These are phyloP conservation scores for Patiria miniata DNA, from an alignment of 35 echinoderm and acorn worm genomes.

Conservation along the genomic window DNA sequence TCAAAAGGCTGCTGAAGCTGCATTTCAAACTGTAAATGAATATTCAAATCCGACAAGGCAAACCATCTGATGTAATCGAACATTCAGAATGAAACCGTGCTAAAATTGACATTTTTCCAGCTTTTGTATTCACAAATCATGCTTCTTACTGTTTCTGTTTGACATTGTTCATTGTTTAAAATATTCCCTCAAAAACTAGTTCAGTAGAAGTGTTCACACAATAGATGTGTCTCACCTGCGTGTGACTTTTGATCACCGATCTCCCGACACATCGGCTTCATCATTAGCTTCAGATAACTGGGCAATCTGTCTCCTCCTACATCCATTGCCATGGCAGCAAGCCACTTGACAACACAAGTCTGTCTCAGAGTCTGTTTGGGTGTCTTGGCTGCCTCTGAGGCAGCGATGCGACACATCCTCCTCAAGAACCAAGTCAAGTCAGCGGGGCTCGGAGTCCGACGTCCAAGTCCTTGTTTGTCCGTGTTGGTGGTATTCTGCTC, in stretches of 20 bases:
- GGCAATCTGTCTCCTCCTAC: conserved; percentile 49
- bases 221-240: conserved; percentile 48
- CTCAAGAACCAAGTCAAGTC: conserved; percentile 67
- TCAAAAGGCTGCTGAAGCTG: too few species aligned
- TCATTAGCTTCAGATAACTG: conserved; percentile 55
- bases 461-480: background rate
- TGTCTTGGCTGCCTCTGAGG: conserved; percentile 65
- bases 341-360: conserved; percentile 81
- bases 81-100: too few species aligned
- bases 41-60: too few species aligned
- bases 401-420: conserved; percentile 72
- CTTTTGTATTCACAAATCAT: too few species aligned
- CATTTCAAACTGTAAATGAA: too few species aligned
- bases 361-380: conserved; percentile 54
- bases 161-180: too few species aligned
- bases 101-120: too few species aligned
- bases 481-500: background rate
- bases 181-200: background rate
- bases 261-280: conserved; percentile 63
- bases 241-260: conserved; percentile 71
- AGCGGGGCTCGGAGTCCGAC: background rate
- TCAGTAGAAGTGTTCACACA: too few species aligned
- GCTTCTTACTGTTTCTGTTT: too few species aligned
- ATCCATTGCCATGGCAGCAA: conserved; percentile 75
- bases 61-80: too few species aligned